Evolutionary conservation across 2,797 vertebrate species (phyloP).

Genomic region (Leptodactylus fallax): DNA sequence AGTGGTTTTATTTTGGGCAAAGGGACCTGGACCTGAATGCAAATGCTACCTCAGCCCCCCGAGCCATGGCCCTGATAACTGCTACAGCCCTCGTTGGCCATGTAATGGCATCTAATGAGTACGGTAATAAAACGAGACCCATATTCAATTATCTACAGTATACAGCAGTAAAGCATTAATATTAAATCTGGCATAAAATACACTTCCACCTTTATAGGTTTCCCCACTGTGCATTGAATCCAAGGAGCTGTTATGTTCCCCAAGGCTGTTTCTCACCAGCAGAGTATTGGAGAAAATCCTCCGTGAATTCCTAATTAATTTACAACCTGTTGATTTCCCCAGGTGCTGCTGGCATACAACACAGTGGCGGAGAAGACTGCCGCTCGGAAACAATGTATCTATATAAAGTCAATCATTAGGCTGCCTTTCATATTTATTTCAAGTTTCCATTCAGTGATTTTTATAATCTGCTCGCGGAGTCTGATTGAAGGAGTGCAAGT

Average conservation of each 20-base stretch:
- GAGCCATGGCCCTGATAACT: neutral
- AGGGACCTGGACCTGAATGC: neutral
- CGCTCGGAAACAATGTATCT: constrained; percentile 52
- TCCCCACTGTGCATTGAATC: constrained; percentile 55
- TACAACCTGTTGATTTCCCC: constrained; percentile 64
- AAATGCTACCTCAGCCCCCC: neutral
- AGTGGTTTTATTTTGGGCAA: neutral
- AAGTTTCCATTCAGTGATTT: constrained; percentile 48
- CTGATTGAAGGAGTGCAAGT: constrained; percentile 38
- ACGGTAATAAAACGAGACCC: constrained; percentile 31
- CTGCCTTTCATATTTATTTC: constrained; percentile 30
- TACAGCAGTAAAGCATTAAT: constrained; percentile 43
- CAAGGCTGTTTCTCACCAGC: constrained; percentile 58
- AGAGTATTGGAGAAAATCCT: constrained; percentile 58
- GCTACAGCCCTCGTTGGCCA: neutral
- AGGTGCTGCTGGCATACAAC: constrained; percentile 57
- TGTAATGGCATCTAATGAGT: constrained; percentile 44
- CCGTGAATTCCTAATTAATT: constrained; percentile 63
- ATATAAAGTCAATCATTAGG: constrained; percentile 45
- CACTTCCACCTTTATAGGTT: constrained; percentile 59
- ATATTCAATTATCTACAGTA: constrained; percentile 52
- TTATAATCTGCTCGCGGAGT: constrained; percentile 37
- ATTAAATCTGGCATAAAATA: constrained; percentile 60
- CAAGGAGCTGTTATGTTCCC: constrained; percentile 53
- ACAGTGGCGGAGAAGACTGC: constrained; percentile 1